Base-by-base conservation (phyloP, 2,888 invertebrate genomes). In the Vandiemenella viatica region DNA sequence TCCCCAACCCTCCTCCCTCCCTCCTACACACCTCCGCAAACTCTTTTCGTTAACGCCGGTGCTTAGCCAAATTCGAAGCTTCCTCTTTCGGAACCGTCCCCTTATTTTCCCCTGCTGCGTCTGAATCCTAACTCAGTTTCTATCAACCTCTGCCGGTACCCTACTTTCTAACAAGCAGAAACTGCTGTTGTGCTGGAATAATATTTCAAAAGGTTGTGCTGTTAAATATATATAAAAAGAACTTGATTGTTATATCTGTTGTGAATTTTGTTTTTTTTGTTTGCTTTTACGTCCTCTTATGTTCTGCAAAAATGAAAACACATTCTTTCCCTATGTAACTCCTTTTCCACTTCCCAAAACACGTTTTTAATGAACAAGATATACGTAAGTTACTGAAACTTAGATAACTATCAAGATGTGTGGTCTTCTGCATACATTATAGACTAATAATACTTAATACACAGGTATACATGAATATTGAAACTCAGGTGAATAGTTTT, bases 201-300 rank as follows among this genome's bases (percentile, higher is more conserved):
- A 63, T 62, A 64, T 63, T 65, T 63, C 63, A 66, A 51, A 55
- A 67, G 68, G 68, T 68, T 68, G 68, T 68, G 67, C 67, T 67
- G 66, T 66, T 67, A n/a, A n/a, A n/a, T n/a, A n/a, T n/a, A n/a
- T n/a, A 66, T 67, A 65, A 66, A 66, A 61, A 53, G 54, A 55
- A 52, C 55, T 51, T 66, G 65, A 60, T 66, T 66, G 67, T 67
- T 67, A 66, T 66, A 65, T 66, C 64, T 67, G 67, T 67, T 67
- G 67, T 67, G 66, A 66, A n/a, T n/a, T n/a, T n/a, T n/a, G n/a
- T n/a, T 66, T 67, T 65, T 65, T 64, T 65, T 64, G 63, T 63
- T 64, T 64, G 48, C 48, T 44, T 49, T 49, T 48, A n/a, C n/a
- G n/a, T n/a, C n/a, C n/a, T n/a, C n/a, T n/a, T 40, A 50, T 43